Evolutionary conservation across 2,113 vertebrate genomes (phyloP).

Genomic region (Gasterosteus nipponicus): DNA sequence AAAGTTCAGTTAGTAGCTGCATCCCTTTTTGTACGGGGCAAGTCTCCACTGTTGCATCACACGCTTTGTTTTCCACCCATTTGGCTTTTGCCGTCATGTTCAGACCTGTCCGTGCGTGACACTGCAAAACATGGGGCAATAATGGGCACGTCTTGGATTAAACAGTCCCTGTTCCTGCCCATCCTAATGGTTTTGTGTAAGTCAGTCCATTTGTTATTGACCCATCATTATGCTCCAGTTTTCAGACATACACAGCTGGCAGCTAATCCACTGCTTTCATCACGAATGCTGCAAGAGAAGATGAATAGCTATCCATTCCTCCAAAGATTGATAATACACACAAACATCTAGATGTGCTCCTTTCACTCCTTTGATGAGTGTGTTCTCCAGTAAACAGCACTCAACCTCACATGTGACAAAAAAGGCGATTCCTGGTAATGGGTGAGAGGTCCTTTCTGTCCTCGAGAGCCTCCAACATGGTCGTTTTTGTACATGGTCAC

Average conservation of each 20-base stretch:
- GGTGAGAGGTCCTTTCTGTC: slow-evolving; percentile 60
- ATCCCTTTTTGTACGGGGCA: background rate
- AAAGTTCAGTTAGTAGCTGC: slow-evolving; percentile 41
- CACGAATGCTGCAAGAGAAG: slow-evolving; percentile 31
- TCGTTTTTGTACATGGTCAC: slow-evolving; percentile 45
- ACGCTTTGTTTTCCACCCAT: slow-evolving; percentile 13
- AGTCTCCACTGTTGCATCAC: background rate
- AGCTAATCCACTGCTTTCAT: slow-evolving; percentile 45
- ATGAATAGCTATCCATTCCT: slow-evolving; percentile 48
- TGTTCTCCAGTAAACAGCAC: slow-evolving; percentile 43
- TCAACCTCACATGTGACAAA: slow-evolving; percentile 13
- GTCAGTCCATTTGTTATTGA: slow-evolving; percentile 43
- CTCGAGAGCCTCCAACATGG: slow-evolving; percentile 59
- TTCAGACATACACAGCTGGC: slow-evolving; percentile 44
- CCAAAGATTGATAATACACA: slow-evolving; percentile 27
- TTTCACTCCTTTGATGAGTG: slow-evolving; percentile 57
- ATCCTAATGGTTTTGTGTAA: slow-evolving; percentile 51
- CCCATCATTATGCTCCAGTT: slow-evolving; percentile 47
- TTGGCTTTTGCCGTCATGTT: slow-evolving; percentile 49
- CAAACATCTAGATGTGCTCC: slow-evolving; percentile 41
- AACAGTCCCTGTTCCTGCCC: slow-evolving; percentile 20
- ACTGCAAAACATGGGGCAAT: slow-evolving; percentile 38
- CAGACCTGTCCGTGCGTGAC: slow-evolving; percentile 61
- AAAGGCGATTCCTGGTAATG: slow-evolving; percentile 54
- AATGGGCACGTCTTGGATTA: slow-evolving; percentile 34